Conservation (phyloP, 2,113 vertebrate species). For the Desmodus rotundus region DNA sequence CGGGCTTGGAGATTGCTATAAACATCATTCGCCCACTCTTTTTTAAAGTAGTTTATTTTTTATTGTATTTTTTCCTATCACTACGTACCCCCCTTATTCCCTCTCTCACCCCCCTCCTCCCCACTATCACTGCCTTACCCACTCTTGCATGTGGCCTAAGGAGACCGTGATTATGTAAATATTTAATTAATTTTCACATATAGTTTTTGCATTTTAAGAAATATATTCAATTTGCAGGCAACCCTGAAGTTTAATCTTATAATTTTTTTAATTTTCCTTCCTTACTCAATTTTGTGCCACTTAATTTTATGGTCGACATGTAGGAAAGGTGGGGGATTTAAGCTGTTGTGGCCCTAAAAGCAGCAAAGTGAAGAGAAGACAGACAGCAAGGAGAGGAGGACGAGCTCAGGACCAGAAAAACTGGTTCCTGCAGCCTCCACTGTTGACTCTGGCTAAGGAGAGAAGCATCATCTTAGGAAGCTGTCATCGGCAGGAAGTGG, state of each 20-base stretch:
- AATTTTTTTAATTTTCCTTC: background rate
- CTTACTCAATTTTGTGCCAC: background rate
- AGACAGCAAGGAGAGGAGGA: background rate
- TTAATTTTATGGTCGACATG: background rate
- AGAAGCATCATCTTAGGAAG: background rate
- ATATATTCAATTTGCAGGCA: background rate
- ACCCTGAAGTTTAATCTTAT: background rate
- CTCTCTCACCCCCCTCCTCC: no score
- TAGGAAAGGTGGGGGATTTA: background rate
- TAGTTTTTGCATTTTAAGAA: background rate
- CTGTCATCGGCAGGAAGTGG: background rate
- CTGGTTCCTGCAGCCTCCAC: rapidly evolving
- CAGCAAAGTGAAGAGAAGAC: background rate
- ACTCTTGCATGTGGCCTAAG: background rate
- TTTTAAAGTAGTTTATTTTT: no score
- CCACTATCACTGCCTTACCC: no score
- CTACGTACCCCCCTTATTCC: no score
- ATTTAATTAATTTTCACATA: background rate
- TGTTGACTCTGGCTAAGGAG: background rate
- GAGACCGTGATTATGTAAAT: background rate
- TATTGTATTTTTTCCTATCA: no score
- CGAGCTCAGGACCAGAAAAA: background rate
- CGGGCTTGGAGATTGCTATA: background rate
- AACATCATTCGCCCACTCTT: background rate
- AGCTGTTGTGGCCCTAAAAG: background rate